phyloP scores from a whole-genome alignment of 2,113 vertebrate genomes.

The Urocynchramus pylzowi region DNA sequence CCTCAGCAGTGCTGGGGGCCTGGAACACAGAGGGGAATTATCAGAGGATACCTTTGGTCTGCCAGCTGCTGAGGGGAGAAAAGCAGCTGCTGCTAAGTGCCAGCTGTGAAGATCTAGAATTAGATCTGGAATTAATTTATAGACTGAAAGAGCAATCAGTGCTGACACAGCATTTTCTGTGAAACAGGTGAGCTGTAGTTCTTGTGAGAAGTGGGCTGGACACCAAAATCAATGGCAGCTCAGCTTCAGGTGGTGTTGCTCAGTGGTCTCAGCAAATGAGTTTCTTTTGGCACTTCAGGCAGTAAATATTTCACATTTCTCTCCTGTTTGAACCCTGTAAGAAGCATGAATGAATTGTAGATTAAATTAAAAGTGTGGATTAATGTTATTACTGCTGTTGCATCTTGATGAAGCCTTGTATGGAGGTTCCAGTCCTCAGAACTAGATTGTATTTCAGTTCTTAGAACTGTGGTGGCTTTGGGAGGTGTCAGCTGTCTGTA shows the following conservation, averaged over 20 bases:
- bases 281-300: not conserved
- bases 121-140: not conserved
- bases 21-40: not conserved
- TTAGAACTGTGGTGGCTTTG: not conserved
- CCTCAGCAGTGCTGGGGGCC: not conserved
- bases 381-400: rapidly evolving
- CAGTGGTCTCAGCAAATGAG: not conserved
- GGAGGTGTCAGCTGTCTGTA: not conserved
- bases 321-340: not conserved
- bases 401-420: not conserved
- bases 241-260: rapidly evolving
- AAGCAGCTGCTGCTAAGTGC: not conserved
- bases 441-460: not conserved
- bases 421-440: not conserved
- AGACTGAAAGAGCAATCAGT: not conserved
- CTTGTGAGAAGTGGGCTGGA: not conserved
- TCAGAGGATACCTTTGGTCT: not conserved
- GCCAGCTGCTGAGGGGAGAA: not conserved
- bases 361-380: not conserved
- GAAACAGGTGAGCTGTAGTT: not conserved
- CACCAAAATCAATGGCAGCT: not conserved
- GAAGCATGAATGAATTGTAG: not conserved
- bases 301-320: not conserved
- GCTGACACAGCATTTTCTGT: not conserved
- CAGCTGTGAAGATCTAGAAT: not conserved